These are phyloP conservation scores for Apogon hyalosoma DNA, from an alignment of 2,797 vertebrate species.

Conservation along the genomic window DNA sequence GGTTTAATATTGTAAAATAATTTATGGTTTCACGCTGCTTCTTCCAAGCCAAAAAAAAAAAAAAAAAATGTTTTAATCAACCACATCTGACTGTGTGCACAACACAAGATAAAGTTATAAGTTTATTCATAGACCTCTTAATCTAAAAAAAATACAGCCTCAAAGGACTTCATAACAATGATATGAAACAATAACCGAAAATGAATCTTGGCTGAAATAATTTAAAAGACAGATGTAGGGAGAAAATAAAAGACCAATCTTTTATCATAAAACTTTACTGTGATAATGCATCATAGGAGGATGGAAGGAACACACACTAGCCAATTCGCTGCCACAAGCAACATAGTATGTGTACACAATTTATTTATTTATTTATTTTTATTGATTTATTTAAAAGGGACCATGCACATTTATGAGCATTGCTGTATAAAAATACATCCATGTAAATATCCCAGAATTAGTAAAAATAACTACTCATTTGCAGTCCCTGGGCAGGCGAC, in stretches of 20 bases:
- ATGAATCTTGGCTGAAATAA: neutral
- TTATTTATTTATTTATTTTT: too few species aligned
- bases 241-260: constrained; percentile 8
- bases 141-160: constrained; percentile 8
- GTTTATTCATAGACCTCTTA: constrained; percentile 12
- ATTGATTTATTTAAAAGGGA: too few species aligned
- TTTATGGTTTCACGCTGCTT: neutral
- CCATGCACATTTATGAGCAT: too few species aligned
- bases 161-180: neutral
- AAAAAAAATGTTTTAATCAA: neutral
- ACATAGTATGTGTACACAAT: too few species aligned
- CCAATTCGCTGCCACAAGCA: too few species aligned
- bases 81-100: neutral
- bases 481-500: too few species aligned
- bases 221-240: neutral
- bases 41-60: neutral
- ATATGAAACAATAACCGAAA: constrained; percentile 2
- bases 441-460: too few species aligned
- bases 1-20: neutral
- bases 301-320: neutral
- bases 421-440: too few species aligned
- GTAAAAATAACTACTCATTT: too few species aligned
- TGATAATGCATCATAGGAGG: neutral
- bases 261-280: neutral
- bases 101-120: constrained; percentile 17